Percentiles rank a stretch among this genome's conserved stretches.
phyloP scores from a whole-genome alignment of 2,888 invertebrate species.

The Melipona beecheii region DNA sequence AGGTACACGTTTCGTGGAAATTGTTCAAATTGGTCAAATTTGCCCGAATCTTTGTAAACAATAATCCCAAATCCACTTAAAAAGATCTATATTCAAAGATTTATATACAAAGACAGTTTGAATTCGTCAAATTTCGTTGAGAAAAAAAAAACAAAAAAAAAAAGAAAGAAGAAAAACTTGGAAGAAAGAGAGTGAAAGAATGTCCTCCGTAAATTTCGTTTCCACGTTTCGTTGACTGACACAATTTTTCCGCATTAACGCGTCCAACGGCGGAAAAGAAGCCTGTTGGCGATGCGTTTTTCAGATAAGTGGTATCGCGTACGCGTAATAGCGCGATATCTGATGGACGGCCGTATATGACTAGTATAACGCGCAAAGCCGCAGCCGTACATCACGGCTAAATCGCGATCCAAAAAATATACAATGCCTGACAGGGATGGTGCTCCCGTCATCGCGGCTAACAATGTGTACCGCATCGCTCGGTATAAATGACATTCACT shows the following conservation, averaged over 20 bases:
- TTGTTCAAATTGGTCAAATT: too few relatives aligned
- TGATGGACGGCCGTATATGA: constrained; percentile 69
- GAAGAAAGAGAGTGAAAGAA: neutral
- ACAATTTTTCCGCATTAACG: constrained; percentile 23
- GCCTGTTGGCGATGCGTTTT: constrained; percentile 12
- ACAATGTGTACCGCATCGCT: constrained; percentile 78
- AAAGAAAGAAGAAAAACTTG: neutral
- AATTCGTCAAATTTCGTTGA: too few relatives aligned
- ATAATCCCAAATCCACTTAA: too few relatives aligned
- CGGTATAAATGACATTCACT: constrained; percentile 78
- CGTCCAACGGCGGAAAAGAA: neutral
- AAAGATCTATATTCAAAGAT: too few relatives aligned
- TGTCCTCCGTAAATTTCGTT: neutral
- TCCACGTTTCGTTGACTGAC: neutral
- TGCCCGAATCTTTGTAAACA: too few relatives aligned
- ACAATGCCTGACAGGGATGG: constrained; percentile 81
- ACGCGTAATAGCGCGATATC: constrained; percentile 67
- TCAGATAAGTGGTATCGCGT: constrained; percentile 53
- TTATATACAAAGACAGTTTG: too few relatives aligned
- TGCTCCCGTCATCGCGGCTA: constrained; percentile 74
- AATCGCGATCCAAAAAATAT: constrained; percentile 84
- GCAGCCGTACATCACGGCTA: constrained; percentile 81
- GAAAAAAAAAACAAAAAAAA: neutral
- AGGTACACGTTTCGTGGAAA: too few relatives aligned
- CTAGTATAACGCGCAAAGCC: constrained; percentile 74